Evolutionary conservation across 2,797 vertebrate genomes (phyloP), one percentile per base, ranked within the genome.

Genomic region (Tachyglossus aculeatus): DNA sequence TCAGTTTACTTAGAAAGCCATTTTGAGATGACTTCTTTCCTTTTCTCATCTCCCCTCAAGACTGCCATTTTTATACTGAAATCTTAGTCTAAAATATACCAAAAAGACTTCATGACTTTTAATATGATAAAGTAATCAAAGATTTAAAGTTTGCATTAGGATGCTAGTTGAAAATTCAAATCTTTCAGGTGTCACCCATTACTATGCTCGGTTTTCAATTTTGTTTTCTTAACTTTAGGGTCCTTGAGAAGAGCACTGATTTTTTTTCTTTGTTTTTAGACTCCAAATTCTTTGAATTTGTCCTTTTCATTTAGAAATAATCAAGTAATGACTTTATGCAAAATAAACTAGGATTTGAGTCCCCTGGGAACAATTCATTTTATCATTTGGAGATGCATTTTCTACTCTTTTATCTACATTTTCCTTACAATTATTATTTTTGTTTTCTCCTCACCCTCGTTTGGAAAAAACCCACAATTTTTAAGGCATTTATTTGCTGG

Each of bases 241-340:
- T 74, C 48, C 24, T 60, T 22, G 18, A 31, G 71, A 67, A 74
- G 37, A 39, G 3, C 34, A 18, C 58, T 59, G 38, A 55, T 45
- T 44, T 83, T 57, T 0, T 33, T 36, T 72, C 81, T 85, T 73
- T 15, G 5, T 59, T 81, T 75, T 52, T 27, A 43, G 56, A 52
- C 18, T 82, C 84, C 62, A 53, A 8, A 1, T 53, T 29, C 41
- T 25, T 73, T 71, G 39, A n/a, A n/a, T n/a, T n/a, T n/a, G 19
- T 29, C n/a, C 54, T 27, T 69, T 77, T 62, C 51, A 53, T 61
- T 52, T 29, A 25, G 71, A 9, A 71, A 77, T 85, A 86, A 80
- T 81, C 78, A 86, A 80, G 54, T 87, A 87, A 90, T 85, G 75
- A 84, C 86, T 88, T 89, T 88, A 85, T 87, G 67, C 74, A 88